A percentile compares a stretch with the other conserved stretches of the same genome.
phyloP scores from a whole-genome alignment of 2,797 vertebrate genomes.

The Setipinna tenuifilis region DNA sequence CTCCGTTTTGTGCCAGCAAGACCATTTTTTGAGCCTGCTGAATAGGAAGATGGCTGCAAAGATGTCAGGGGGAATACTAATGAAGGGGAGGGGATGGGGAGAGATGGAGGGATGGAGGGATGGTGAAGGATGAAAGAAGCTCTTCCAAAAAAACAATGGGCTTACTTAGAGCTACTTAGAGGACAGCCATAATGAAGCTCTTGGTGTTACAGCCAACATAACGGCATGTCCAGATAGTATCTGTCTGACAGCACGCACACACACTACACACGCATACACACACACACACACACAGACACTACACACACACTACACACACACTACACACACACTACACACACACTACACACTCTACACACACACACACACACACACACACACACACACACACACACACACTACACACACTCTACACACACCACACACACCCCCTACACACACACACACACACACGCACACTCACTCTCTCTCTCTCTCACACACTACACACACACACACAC shows the following conservation, averaged over 20 bases:
- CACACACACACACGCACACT: not conserved
- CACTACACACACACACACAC: not conserved
- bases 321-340: not conserved
- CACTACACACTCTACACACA: not conserved
- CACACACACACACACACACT: not conserved
- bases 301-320: not conserved
- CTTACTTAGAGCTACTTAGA: not conserved
- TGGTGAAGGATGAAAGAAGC: constrained; percentile 36
- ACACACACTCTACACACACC: not conserved
- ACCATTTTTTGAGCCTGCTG: not conserved
- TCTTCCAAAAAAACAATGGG: constrained; percentile 14
- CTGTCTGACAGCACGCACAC: not conserved
- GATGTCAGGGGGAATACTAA: constrained; percentile 14
- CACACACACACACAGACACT: not conserved
- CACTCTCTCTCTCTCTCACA: not conserved
- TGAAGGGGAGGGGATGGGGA: constrained; percentile 27
- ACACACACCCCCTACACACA: not conserved
- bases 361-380: not conserved
- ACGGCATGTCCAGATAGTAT: not conserved
- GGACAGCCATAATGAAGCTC: not conserved
- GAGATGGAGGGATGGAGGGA: constrained; percentile 26
- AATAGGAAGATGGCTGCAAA: constrained; percentile 16
- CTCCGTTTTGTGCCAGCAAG: constrained; percentile 19
- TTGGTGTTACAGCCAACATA: not conserved
- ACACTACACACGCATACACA: not conserved